Evolutionary conservation across 2,888 invertebrate species (phyloP).

Genomic region (Drosophila borealis): DNA sequence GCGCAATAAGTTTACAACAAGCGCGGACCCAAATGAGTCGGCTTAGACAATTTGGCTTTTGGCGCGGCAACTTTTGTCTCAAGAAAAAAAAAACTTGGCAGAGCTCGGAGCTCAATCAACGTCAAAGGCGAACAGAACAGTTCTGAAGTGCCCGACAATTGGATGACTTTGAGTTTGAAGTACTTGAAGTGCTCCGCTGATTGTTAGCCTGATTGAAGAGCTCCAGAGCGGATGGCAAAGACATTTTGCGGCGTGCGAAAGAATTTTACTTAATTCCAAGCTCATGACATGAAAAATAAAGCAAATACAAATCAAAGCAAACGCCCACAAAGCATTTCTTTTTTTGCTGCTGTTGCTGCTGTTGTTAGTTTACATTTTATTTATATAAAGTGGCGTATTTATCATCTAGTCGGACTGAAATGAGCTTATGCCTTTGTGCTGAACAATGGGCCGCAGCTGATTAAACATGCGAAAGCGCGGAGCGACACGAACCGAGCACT

Average conservation of each 20-base stretch:
- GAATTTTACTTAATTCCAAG: conserved; percentile 43
- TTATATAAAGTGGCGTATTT: conserved; percentile 20
- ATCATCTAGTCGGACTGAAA: conserved; percentile 34
- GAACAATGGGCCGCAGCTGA: conserved; percentile 71
- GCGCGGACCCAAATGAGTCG: conserved; percentile 23
- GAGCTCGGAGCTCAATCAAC: conserved; percentile 66
- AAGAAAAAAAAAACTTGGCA: conserved; percentile 24
- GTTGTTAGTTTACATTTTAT: conserved; percentile 1
- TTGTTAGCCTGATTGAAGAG: conserved; percentile 60
- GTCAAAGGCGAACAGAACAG: conserved; percentile 38
- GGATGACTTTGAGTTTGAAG: conserved; percentile 71
- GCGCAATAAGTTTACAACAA: conserved; percentile 70
- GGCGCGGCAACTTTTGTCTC: conserved; percentile 28
- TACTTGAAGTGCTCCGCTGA: conserved; percentile 45
- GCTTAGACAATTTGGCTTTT: conserved; percentile 58
- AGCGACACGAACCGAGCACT: conserved; percentile 51
- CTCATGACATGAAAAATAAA: neutral
- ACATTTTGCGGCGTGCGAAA: conserved; percentile 61
- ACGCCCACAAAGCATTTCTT: conserved; percentile 60
- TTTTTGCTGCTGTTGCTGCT: neutral
- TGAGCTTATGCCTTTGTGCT: conserved; percentile 39
- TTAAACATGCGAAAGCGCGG: conserved; percentile 80
- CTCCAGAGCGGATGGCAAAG: conserved; percentile 22
- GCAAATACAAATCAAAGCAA: conserved; percentile 12
- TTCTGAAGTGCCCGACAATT: conserved; percentile 64